Conservation (phyloP, 2,888 invertebrate species). For the Lobophora halterata region DNA sequence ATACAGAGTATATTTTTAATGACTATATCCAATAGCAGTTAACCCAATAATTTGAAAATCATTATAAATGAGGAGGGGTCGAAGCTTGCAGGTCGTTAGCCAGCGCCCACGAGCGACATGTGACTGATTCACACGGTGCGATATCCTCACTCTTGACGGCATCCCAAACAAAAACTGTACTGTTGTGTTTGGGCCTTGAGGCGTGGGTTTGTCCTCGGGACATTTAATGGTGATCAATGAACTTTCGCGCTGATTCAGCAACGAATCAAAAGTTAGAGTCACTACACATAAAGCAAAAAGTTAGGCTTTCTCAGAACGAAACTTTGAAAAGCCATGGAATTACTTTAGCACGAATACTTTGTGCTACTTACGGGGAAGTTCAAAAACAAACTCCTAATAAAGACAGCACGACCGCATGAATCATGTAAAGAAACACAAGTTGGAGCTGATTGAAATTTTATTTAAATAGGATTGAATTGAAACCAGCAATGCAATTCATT, state of each 20-base stretch:
- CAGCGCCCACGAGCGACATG: slow-evolving; percentile 39
- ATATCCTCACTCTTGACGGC: slow-evolving; percentile 37
- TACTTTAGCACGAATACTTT: slow-evolving; percentile 3
- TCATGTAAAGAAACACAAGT: slow-evolving; percentile 10
- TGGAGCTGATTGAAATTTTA: slow-evolving; percentile 4
- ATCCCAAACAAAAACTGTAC: slow-evolving; percentile 43
- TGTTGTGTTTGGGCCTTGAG: slow-evolving; percentile 34
- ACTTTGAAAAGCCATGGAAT: slow-evolving; percentile 2
- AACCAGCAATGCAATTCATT: slow-evolving; percentile 30
- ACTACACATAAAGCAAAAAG: slow-evolving; percentile 2
- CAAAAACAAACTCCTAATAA: slow-evolving; percentile 12
- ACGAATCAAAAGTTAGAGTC: slow-evolving; percentile 3
- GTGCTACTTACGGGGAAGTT: slow-evolving; percentile 2
- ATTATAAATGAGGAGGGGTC: slow-evolving; percentile 3
- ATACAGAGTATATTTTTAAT: too few species aligned
- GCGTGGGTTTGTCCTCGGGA: slow-evolving; percentile 27
- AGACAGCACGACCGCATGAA: slow-evolving; percentile 9
- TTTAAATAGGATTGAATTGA: slow-evolving; percentile 33
- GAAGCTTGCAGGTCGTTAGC: slow-evolving; percentile 34
- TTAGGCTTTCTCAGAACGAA: slow-evolving; percentile 1
- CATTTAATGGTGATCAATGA: slow-evolving; percentile 31
- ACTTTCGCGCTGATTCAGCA: slow-evolving; percentile 17
- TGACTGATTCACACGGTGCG: slow-evolving; percentile 47
- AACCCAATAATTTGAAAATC: background rate
- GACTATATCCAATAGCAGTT: background rate